Conservation (phyloP, 2,113 vertebrate species). For the Phalacrocorax brasilianus region DNA sequence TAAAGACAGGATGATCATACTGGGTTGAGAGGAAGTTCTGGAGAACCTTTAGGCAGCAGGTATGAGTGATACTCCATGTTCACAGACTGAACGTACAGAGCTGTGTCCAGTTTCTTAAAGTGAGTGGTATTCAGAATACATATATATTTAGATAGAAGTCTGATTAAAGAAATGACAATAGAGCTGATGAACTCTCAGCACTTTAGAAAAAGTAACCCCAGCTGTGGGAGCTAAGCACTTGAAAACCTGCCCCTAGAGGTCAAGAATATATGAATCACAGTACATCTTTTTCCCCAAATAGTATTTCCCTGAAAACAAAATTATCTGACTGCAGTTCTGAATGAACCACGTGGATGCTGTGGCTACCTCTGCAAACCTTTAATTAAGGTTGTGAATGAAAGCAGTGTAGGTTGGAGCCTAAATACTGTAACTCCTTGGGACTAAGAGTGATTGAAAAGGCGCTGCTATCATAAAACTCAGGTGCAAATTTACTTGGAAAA, state of each 20-base stretch:
- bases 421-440: background rate
- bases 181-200: background rate
- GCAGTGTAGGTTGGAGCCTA: background rate
- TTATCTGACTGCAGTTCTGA: slow-evolving; percentile 30
- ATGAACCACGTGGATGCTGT: background rate
- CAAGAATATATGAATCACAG: background rate
- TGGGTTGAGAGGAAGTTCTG: slow-evolving; percentile 25
- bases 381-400: background rate
- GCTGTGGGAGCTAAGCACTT: background rate
- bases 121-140: background rate
- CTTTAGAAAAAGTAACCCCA: background rate
- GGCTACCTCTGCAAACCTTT: background rate
- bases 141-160: background rate
- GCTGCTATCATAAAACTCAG: background rate
- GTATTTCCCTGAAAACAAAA: slow-evolving; percentile 19
- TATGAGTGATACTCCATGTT: background rate
- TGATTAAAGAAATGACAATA: background rate
- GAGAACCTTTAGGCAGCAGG: slow-evolving; percentile 24
- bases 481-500: background rate
- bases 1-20: slow-evolving; percentile 23
- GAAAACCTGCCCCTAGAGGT: background rate
- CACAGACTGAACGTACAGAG: background rate
- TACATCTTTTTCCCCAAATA: slow-evolving; percentile 31
- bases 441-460: background rate
- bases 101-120: background rate